phyloP scores from a whole-genome alignment of 2,797 vertebrate species.

The Typhlichthys subterraneus region DNA sequence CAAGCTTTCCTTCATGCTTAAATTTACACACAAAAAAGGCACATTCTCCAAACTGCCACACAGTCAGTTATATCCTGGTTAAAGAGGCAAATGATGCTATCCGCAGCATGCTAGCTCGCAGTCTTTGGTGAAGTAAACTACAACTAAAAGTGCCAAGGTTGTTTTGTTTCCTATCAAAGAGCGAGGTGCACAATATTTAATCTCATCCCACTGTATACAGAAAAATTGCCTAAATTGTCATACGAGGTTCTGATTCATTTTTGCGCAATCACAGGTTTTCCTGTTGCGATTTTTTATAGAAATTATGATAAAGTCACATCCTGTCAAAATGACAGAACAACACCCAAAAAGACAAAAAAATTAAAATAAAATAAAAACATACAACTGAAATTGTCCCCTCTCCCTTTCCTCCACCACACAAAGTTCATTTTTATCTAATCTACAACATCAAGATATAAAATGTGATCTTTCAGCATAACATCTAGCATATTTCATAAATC shows the following conservation, averaged over 20 bases:
- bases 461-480: slow-evolving; percentile 87
- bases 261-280: slow-evolving; percentile 86
- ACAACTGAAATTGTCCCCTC: slow-evolving; percentile 32
- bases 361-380: slow-evolving; percentile 57
- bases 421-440: slow-evolving; percentile 81
- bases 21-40: slow-evolving; percentile 93
- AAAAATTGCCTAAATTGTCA: slow-evolving; percentile 79
- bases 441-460: slow-evolving; percentile 85
- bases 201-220: slow-evolving; percentile 69
- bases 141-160: slow-evolving; percentile 90
- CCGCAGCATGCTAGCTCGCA: slow-evolving; percentile 83
- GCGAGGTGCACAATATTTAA: slow-evolving; percentile 84
- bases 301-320: slow-evolving; percentile 50
- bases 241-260: slow-evolving; percentile 81
- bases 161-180: slow-evolving; percentile 85
- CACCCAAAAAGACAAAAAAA: slow-evolving; percentile 70
- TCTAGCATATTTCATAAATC: slow-evolving; percentile 88
- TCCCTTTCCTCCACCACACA: slow-evolving; percentile 51
- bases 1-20: slow-evolving; percentile 91
- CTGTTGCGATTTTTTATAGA: slow-evolving; percentile 85
- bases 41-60: slow-evolving; percentile 93
- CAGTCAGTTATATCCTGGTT: slow-evolving; percentile 85
- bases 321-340: slow-evolving; percentile 79
- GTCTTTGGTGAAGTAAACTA: slow-evolving; percentile 96
- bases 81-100: slow-evolving; percentile 76